Percentiles rank a stretch among this genome's conserved stretches.
These are phyloP conservation scores for Heterotis niloticus DNA, from an alignment of 2,113 vertebrate genomes.

Conservation along the genomic window DNA sequence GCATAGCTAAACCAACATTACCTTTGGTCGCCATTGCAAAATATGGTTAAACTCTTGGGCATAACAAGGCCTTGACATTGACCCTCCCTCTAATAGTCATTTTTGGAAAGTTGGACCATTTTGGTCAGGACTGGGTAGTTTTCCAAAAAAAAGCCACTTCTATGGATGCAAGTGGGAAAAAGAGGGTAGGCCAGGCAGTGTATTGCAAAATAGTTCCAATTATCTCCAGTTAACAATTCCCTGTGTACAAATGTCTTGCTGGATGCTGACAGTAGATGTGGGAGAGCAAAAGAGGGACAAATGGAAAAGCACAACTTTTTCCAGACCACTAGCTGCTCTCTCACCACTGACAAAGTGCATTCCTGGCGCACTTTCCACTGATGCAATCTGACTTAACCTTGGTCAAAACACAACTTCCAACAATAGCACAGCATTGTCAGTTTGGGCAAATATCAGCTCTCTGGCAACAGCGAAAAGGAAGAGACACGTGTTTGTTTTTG, in stretches of 20 bases:
- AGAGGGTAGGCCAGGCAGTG: neutral
- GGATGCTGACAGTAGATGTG: neutral
- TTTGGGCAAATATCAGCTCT: slow-evolving; percentile 48
- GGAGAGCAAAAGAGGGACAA: neutral
- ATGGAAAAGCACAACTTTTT: slow-evolving; percentile 20
- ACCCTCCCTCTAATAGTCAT: too few relatives aligned
- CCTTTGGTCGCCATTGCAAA: too few relatives aligned
- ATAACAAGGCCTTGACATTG: too few relatives aligned
- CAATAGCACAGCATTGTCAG: slow-evolving; percentile 58
- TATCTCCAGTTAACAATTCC: neutral
- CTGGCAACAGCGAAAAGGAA: slow-evolving; percentile 36
- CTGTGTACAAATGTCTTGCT: neutral
- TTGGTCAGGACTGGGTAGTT: too few relatives aligned
- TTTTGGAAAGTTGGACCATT: too few relatives aligned
- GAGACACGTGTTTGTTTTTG: slow-evolving; percentile 21
- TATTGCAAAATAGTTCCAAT: neutral
- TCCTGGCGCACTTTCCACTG: slow-evolving; percentile 41
- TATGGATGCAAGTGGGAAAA: neutral
- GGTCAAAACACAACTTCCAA: slow-evolving; percentile 53
- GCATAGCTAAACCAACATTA: too few relatives aligned
- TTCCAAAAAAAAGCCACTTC: too few relatives aligned
- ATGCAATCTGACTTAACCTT: slow-evolving; percentile 65
- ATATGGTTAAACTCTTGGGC: too few relatives aligned
- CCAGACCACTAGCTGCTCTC: slow-evolving; percentile 26
- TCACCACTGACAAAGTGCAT: slow-evolving; percentile 27